Percentiles rank a stretch among this genome's conserved stretches.
Evolutionary conservation across 2,888 invertebrate genomes (phyloP).

Genomic region (Ormyrus nitidulus): DNA sequence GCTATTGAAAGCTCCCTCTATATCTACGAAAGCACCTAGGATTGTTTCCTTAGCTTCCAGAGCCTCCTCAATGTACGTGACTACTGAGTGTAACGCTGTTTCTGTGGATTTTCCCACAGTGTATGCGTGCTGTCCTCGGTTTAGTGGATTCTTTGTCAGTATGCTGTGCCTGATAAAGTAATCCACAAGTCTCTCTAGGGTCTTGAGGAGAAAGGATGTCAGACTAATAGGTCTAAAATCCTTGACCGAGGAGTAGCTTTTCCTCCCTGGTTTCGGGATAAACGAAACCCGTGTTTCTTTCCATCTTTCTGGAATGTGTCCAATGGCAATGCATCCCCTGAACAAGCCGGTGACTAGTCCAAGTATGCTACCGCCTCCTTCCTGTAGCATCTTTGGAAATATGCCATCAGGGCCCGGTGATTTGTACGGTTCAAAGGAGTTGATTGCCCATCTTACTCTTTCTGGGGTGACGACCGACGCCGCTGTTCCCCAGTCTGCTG

Average conservation of each 20-base stretch:
- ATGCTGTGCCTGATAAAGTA: conserved; percentile 16
- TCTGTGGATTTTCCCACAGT: conserved; percentile 22
- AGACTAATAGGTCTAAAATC: not conserved
- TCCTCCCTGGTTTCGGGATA: not conserved
- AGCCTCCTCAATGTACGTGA: not conserved
- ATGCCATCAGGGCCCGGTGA: conserved; percentile 3
- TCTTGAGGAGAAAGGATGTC: not conserved
- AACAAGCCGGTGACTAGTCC: not conserved
- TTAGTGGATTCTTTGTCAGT: not conserved
- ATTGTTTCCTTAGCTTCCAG: conserved; percentile 1
- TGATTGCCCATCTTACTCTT: not conserved
- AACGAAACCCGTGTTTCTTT: not conserved
- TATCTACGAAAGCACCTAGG: not conserved
- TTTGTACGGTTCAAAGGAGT: conserved; percentile 6
- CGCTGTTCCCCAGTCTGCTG: not conserved
- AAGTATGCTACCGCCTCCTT: not conserved
- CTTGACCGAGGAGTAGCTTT: not conserved
- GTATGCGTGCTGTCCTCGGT: conserved; percentile 4
- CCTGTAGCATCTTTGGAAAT: conserved; percentile 15
- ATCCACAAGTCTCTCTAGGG: conserved; percentile 17
- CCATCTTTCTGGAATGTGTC: not conserved
- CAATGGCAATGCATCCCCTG: not conserved
- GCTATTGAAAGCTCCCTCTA: not conserved
- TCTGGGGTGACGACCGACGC: not conserved
- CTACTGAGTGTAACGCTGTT: conserved; percentile 5